Conservation (phyloP, 2,797 vertebrate genomes). For the Cynopterus sphinx region DNA sequence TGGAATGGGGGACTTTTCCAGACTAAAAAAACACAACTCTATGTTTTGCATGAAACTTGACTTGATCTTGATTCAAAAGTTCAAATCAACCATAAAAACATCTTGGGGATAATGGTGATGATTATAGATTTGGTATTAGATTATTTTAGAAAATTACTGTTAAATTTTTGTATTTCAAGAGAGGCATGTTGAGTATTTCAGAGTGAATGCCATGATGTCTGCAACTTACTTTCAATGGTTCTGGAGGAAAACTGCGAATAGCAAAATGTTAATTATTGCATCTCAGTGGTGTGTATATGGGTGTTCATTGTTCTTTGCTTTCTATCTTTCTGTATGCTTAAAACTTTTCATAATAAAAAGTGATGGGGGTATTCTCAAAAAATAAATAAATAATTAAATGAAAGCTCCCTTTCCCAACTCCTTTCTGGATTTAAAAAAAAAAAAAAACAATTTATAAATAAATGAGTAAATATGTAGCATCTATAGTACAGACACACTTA, state of each 20-base stretch:
- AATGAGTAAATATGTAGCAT: neutral
- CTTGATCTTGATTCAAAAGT: neutral
- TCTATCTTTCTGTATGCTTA: neutral
- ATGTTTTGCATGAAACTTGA: neutral
- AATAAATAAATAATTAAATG: neutral
- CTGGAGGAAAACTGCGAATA: neutral
- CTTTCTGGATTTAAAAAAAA: neutral
- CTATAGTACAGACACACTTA: neutral
- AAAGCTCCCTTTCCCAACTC: neutral
- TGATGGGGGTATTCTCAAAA: neutral
- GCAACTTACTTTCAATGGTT: neutral
- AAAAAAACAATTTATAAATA: neutral
- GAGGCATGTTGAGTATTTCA: neutral
- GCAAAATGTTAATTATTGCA: neutral
- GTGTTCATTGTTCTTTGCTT: neutral
- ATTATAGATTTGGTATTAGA: neutral
- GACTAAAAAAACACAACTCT: neutral
- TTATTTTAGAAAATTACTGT: neutral
- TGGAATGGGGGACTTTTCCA: neutral
- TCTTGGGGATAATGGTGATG: neutral
- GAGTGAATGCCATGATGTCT: neutral
- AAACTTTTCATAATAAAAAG: neutral
- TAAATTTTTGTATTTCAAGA: neutral
- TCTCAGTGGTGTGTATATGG: neutral
- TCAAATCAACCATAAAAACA: neutral